A percentile compares a stretch with the other conserved stretches of the same genome.
phyloP scores from a whole-genome alignment of 2,797 vertebrate genomes.

The Salmo trutta region DNA sequence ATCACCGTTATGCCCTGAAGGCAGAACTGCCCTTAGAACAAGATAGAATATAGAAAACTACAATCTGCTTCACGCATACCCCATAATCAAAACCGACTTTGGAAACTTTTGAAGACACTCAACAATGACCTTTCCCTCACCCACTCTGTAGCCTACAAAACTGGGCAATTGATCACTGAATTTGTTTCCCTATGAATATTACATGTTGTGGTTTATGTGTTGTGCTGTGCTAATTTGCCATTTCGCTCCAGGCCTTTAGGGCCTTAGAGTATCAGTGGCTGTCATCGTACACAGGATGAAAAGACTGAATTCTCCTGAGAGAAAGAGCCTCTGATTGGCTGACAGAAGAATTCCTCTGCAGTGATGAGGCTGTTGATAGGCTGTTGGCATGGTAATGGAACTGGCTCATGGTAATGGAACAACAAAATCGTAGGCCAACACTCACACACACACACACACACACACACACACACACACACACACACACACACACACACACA shows the following conservation, averaged over 20 bases:
- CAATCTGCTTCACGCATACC: neutral
- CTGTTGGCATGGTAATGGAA: conserved; percentile 54
- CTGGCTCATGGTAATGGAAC: conserved; percentile 31
- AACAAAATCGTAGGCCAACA: neutral
- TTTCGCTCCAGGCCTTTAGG: conserved; percentile 16
- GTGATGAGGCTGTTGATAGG: conserved; percentile 48
- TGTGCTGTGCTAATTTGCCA: conserved; percentile 20
- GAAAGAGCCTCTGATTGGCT: conserved; percentile 45
- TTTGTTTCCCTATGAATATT: conserved; percentile 22
- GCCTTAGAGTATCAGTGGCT: conserved; percentile 35
- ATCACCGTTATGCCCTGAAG: too few relatives aligned
- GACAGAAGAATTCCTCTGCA: conserved; percentile 45
- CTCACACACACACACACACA: neutral
- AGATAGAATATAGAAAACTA: neutral
- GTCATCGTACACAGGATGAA: conserved; percentile 47
- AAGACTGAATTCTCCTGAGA: conserved; percentile 48
- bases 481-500: neutral
- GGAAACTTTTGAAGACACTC: neutral
- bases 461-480: neutral
- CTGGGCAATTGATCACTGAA: neutral
- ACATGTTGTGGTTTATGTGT: conserved; percentile 10
- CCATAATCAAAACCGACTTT: neutral
- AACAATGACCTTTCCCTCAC: neutral
- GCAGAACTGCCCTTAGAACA: neutral
- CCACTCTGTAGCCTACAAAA: neutral